phyloP scores from a whole-genome alignment of 2,113 vertebrate genomes.

The Upupa epops region DNA sequence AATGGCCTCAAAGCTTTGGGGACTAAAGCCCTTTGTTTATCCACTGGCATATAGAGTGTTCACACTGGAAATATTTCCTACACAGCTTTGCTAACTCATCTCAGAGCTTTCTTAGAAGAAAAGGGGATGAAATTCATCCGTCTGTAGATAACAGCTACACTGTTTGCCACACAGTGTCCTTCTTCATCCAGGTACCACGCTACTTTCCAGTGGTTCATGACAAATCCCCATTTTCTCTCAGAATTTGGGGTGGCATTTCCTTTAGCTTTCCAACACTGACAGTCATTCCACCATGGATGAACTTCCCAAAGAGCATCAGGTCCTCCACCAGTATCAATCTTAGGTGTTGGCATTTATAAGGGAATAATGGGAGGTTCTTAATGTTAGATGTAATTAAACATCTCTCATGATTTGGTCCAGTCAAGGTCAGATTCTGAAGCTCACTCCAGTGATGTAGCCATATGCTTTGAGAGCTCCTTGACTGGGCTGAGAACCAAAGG shows the following conservation, averaged over 20 bases:
- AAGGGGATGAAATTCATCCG: not conserved
- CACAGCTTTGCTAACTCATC: not conserved
- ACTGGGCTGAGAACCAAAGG: not conserved
- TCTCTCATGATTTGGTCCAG: not conserved
- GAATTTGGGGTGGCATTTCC: not conserved
- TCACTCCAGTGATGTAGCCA: rapidly evolving
- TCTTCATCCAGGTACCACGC: not conserved
- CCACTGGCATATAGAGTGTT: not conserved
- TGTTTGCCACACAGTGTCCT: not conserved
- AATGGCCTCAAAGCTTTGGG: not conserved
- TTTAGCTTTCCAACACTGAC: not conserved
- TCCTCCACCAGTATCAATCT: not conserved
- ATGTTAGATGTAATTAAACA: not conserved
- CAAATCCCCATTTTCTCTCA: not conserved
- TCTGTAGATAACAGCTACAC: not conserved
- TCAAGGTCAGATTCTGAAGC: not conserved
- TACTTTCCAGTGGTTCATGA: not conserved
- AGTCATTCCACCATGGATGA: not conserved
- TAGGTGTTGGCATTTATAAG: not conserved
- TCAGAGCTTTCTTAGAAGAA: not conserved
- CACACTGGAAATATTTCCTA: not conserved
- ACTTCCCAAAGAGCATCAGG: not conserved
- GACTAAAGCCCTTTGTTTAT: not conserved
- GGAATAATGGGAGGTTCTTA: not conserved
- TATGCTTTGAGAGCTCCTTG: not conserved